Evolutionary conservation across 2,797 vertebrate species (phyloP), one percentile per base, ranked within the genome.

Genomic region (Pseudochirops corinnae): DNA sequence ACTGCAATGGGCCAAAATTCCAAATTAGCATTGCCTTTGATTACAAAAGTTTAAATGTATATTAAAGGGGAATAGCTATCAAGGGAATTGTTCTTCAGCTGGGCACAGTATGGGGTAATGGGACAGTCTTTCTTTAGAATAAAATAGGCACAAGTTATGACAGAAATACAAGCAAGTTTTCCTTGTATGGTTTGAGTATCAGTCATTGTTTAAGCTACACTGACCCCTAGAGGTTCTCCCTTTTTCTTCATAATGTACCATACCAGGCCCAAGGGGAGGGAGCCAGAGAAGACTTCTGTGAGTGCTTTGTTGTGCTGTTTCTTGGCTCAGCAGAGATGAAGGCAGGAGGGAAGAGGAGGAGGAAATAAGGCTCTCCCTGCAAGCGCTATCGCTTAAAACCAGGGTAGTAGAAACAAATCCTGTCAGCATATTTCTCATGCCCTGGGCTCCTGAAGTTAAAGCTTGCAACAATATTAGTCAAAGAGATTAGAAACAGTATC

Each of bases 191-290:
- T 10, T 6, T 12, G 0, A 53, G 24, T 4, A 0, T 0, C 1
- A n/a, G 39, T 50, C 96, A 93, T 98, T 95, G 82, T 96, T 97
- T 90, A 95, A 16, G 28, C 96, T 90, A 56, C 97, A 98, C 96
- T 97, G 98, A 97, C 98, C 98, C 96, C 98, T 98, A 97, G 96
- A 95, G 98, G 98, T 39, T 55, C 16, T 46, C 0, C 7, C 13
- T 90, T 58, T 93, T 50, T 33, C 13, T 90, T 82, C 56, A 53
- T 91, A 93, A 29, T 0, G 1, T 1, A 18, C 93, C 28, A 0
- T 10, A 6, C 31, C 52, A 1, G 7, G n/a, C 33, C 26, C 21
- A 7, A 9, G 12, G 4, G 56, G 33, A 28, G 92, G 92, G 50
- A 95, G 12, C 1, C 26, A 46, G 57, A 3, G 28, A 0, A 39